Conservation (phyloP, 2,888 invertebrate species). For the Scaptodrosophila latifasciaeformis region DNA sequence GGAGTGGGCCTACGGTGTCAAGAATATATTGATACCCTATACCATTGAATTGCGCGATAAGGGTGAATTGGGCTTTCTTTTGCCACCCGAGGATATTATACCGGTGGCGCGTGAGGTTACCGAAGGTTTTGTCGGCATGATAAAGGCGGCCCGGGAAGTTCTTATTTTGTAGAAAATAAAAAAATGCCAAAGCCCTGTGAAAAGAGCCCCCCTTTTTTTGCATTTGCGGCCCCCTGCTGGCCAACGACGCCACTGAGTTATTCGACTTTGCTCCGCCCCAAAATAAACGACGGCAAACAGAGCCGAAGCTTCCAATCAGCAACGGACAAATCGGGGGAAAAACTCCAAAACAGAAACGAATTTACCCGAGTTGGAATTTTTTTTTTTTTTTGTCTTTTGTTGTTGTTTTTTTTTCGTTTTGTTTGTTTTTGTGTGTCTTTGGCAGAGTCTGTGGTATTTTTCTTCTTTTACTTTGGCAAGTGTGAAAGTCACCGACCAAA, state of each 20-base stretch:
- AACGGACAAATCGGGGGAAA: conserved; percentile 24
- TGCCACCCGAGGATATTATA: conserved; percentile 80
- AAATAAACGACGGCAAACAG: conserved; percentile 44
- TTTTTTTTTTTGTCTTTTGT: conserved; percentile 17
- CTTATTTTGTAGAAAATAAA: conserved; percentile 72
- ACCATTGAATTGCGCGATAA: conserved; percentile 81
- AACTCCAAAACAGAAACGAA: conserved; percentile 42
- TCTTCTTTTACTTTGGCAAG: no score
- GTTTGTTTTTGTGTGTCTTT: conserved; percentile 9
- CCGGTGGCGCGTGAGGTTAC: conserved; percentile 79
- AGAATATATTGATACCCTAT: conserved; percentile 77
- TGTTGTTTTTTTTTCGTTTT: conserved; percentile 7
- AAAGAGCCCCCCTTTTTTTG: conserved; percentile 32
- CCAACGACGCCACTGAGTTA: conserved; percentile 10
- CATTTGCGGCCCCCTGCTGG: not conserved
- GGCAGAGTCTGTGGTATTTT: no score
- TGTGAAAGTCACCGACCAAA: conserved; percentile 42
- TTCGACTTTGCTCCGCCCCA: conserved; percentile 62
- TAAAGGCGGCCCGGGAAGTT: conserved; percentile 75
- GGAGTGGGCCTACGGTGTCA: conserved; percentile 78
- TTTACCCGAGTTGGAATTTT: conserved; percentile 29
- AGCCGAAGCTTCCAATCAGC: conserved; percentile 60
- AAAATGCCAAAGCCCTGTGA: not conserved
- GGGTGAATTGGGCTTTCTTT: conserved; percentile 80
- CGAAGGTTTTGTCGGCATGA: conserved; percentile 77